Evolutionary conservation across 2,797 vertebrate genomes (phyloP), one percentile per base, ranked within the genome.

Genomic region (Arnoldichthys spilopterus): DNA sequence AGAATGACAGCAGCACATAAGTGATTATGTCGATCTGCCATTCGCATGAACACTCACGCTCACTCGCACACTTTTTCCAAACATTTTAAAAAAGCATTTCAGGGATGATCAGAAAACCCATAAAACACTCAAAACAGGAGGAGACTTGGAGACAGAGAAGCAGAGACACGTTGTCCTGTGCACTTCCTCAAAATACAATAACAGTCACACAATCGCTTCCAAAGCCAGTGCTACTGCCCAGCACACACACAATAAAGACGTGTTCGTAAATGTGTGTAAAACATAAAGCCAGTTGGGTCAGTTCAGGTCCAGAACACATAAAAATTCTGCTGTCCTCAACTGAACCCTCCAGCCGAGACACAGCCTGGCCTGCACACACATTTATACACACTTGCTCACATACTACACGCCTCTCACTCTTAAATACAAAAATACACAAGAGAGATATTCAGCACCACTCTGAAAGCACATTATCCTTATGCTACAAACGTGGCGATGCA

Each of bases 1-100:
- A 91, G 90, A 93, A 93, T 92, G 91, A 88, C 86, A 92, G 90
- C 88, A 91, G 91, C 92, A 90, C 90, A 87, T 89, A 90, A 85
- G 87, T 89, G 88, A 76, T 4, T 61, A 20, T 8, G 15, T 6
- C 3, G 18, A 18, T 32, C 32, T 16, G 34, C 8, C 90, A 90
- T 86, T 90, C 88, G 89, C 89, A 51, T 8, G 18, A 43, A 66
- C 66, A 47, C 18, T 69, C 77, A 76, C 62, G 45, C 51, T 89
- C 90, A 90, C 87, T 90, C 88, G 89, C 89, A 56, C 22, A 28
- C 47, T 54, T 62, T 76, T 66, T n/a, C n/a, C n/a, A n/a, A n/a
- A n/a, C n/a, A n/a, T n/a, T n/a, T n/a, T n/a, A 32, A 86, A 86
- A 86, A 88, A 88, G 87, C 84, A 84, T 82, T 86, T 85, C 85